Evolutionary conservation across 2,888 invertebrate species (phyloP).

Genomic region (Phytoseiulus persimilis): DNA sequence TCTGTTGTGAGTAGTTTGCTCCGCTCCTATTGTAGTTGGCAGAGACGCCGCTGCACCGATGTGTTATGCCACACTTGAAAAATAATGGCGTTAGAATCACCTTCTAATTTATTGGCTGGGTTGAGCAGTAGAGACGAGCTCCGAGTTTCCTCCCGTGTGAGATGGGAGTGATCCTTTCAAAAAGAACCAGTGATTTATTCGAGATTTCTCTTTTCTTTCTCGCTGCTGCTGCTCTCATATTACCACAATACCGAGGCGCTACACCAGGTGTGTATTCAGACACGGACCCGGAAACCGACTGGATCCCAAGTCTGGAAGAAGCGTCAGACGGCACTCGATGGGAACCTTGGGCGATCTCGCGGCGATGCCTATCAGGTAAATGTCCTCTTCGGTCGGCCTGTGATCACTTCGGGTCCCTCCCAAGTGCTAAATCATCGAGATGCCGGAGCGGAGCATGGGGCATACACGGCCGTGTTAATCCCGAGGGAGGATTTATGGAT

Average conservation of each 20-base stretch:
- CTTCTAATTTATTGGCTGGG: background rate
- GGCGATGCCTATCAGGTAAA: background rate
- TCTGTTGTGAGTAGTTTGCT: background rate
- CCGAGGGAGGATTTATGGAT: background rate
- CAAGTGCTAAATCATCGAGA: background rate
- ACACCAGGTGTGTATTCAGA: background rate
- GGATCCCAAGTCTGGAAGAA: background rate
- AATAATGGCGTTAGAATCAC: background rate
- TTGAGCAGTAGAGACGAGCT: background rate
- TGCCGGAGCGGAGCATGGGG: background rate
- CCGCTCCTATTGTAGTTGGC: background rate
- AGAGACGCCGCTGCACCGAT: background rate
- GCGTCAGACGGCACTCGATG: background rate
- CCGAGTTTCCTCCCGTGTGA: background rate
- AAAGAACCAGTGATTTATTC: background rate
- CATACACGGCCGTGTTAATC: background rate
- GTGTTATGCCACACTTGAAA: constrained; percentile 5
- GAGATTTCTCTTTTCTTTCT: background rate
- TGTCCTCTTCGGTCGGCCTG: background rate
- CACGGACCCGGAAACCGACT: background rate
- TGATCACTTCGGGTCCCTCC: background rate
- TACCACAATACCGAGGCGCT: background rate
- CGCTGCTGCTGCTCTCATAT: background rate
- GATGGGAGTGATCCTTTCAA: background rate
- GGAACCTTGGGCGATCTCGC: background rate